These are phyloP conservation scores for Gambusia yucatana DNA, from an alignment of 2,797 vertebrate genomes.

Conservation along the genomic window DNA sequence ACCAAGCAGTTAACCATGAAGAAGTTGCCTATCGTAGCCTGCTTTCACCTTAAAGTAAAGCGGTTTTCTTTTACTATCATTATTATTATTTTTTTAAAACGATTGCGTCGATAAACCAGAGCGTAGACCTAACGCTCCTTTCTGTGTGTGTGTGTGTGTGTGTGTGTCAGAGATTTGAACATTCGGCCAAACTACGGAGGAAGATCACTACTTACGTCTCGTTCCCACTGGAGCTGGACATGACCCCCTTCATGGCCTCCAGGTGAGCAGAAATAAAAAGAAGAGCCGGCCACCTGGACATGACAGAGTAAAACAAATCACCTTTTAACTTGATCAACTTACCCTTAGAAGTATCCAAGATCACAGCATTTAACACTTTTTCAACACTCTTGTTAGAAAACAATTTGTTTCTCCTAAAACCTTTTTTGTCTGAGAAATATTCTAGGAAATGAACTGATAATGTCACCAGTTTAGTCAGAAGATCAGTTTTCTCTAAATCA, in stretches of 20 bases:
- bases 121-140: not conserved
- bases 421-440: too few species aligned
- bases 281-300: not conserved
- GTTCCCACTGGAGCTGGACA: slow-evolving; percentile 95
- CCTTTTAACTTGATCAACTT: not conserved
- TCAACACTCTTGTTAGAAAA: too few species aligned
- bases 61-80: too few species aligned
- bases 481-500: too few species aligned
- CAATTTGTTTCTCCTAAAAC: too few species aligned
- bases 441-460: too few species aligned
- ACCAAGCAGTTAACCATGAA: slow-evolving; percentile 99
- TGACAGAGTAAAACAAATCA: not conserved
- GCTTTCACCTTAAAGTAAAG: slow-evolving; percentile 96
- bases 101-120: not conserved
- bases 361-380: too few species aligned
- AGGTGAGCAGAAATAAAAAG: slow-evolving; percentile 81
- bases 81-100: not conserved
- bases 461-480: too few species aligned
- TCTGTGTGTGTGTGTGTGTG: not conserved
- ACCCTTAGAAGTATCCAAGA: too few species aligned
- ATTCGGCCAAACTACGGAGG: slow-evolving; percentile 94
- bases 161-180: slow-evolving; percentile 90
- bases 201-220: slow-evolving; percentile 99
- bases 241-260: slow-evolving; percentile 99
- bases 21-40: slow-evolving; percentile 97